Conservation (phyloP, 2,113 vertebrate species). For the Nycticebus coucang region DNA sequence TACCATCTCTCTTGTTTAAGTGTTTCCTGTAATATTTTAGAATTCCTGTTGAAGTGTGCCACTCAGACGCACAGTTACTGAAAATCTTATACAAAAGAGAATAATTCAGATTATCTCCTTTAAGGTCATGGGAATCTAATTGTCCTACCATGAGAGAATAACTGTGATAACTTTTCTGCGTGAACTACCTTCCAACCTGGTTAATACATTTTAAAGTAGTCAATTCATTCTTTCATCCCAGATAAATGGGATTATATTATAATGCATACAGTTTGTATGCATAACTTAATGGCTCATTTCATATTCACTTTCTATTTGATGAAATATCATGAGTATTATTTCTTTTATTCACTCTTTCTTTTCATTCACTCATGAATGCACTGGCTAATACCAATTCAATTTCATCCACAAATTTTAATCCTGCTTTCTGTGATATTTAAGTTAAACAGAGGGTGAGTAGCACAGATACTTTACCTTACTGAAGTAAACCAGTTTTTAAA, state of each 20-base stretch:
- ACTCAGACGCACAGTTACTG: background rate
- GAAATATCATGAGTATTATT: background rate
- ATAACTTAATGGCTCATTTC: background rate
- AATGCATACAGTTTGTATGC: background rate
- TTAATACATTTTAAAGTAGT: constrained; percentile 7
- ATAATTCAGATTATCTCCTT: background rate
- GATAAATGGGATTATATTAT: background rate
- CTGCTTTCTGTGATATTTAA: background rate
- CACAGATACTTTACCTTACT: background rate
- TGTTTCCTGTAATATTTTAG: background rate
- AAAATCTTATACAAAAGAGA: background rate
- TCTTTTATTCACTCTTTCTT: background rate
- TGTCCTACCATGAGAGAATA: background rate
- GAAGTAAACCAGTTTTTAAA: background rate
- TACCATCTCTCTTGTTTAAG: background rate
- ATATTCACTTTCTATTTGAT: background rate
- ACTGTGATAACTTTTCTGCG: background rate
- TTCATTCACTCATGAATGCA: no score
- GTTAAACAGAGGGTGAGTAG: background rate
- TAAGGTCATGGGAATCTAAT: background rate
- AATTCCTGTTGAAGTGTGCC: background rate
- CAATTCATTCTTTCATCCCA: background rate
- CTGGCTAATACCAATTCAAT: background rate
- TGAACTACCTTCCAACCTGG: background rate
- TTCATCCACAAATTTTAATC: background rate